Base-by-base conservation (phyloP, 2,888 invertebrate genomes). In the Maniola hyperantus region DNA sequence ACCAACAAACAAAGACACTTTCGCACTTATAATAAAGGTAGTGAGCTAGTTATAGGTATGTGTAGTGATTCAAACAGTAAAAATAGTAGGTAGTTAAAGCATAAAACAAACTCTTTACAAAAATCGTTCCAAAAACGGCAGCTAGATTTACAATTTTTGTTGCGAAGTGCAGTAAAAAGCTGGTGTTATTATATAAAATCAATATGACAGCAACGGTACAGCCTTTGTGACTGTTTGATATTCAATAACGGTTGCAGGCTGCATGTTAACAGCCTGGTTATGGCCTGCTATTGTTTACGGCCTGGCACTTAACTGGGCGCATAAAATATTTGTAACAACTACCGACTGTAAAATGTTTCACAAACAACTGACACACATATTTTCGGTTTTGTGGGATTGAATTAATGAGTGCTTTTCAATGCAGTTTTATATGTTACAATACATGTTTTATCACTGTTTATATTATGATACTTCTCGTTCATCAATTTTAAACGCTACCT, bases 171-270 rank as follows among this genome's bases (percentile, higher is more conserved):
- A 54, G 34, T 46, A 61, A 61, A 53, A 57, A 15, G 13, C 26
- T 6, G 18, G 58, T 34, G 58, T 61, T 42, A 66, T 68, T 65
- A 66, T 62, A 71, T 50, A 62, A 66, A 62, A 70, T 66, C 60
- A 61, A 67, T 65, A 61, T 61, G 62, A 62, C 57, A 64, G 59
- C 15, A 62, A 48, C 62, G 50, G 46, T 67, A 68, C 50, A 63
- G 59, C 59, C 65, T 68, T 76, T 74, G 76, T 74, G 71, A 78
- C 74, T 72, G 68, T 64, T 67, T 66, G 64, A 69, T 69, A 70
- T 72, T 72, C 70, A 74, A 74, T 72, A 74, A 74, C 53, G 64
- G 65, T 44, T 65, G 66, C 64, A 69, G 69, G 62, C 60, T 65
- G 72, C 67, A 68, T 71, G 72, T 73, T 71, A 74, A 72, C 72